These are phyloP conservation scores for Helostoma temminkii DNA, from an alignment of 2,797 vertebrate genomes.

Conservation along the genomic window DNA sequence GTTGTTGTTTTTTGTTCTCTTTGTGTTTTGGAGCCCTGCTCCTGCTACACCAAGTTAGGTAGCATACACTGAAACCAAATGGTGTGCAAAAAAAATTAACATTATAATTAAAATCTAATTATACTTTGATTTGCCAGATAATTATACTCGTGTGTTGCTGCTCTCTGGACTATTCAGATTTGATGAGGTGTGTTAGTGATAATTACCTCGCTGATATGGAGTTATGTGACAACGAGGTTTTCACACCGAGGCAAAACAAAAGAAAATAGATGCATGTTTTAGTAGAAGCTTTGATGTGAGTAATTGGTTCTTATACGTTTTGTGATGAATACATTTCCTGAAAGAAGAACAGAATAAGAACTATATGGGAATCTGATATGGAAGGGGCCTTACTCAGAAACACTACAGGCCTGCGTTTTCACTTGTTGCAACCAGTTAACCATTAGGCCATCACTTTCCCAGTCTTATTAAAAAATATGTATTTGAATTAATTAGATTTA, in stretches of 20 bases:
- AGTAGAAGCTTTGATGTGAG: constrained; percentile 1
- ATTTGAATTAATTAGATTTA: too few relatives aligned
- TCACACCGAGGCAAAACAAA: constrained; percentile 57
- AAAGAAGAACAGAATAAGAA: not conserved
- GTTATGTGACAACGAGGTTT: constrained; percentile 61
- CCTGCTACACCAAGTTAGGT: constrained; percentile 49
- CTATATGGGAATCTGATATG: too few relatives aligned
- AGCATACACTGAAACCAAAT: constrained; percentile 74
- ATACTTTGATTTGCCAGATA: constrained; percentile 81
- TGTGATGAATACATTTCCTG: constrained; percentile 12
- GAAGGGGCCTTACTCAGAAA: too few relatives aligned
- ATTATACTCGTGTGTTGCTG: constrained; percentile 77
- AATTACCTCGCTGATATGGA: constrained; percentile 71
- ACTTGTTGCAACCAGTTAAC: too few relatives aligned
- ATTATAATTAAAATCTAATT: constrained; percentile 83
- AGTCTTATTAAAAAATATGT: too few relatives aligned
- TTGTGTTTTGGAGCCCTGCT: constrained; percentile 44
- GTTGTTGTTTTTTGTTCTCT: constrained; percentile 44
- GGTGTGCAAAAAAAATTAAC: constrained; percentile 79
- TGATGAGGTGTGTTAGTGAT: constrained; percentile 80
- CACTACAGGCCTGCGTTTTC: too few relatives aligned
- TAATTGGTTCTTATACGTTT: constrained; percentile 29
- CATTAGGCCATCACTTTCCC: too few relatives aligned
- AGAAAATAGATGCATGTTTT: constrained; percentile 35
- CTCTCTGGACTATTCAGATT: constrained; percentile 77